phyloP scores from a whole-genome alignment of 2,113 vertebrate genomes.

The Syngnathus floridae region DNA sequence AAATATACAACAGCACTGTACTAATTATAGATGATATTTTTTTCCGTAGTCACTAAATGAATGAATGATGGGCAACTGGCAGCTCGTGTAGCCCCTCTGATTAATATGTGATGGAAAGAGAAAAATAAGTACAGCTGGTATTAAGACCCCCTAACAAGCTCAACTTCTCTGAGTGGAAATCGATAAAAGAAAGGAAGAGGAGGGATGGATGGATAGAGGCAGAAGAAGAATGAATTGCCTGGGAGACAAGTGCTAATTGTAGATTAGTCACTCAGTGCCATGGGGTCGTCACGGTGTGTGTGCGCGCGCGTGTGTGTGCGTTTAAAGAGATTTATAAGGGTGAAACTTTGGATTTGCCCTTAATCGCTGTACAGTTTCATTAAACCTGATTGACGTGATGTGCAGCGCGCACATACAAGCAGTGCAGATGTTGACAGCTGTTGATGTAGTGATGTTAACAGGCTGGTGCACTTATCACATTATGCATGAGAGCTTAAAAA shows the following conservation, averaged over 20 bases:
- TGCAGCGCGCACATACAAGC: slow-evolving; percentile 9
- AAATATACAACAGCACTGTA: background rate
- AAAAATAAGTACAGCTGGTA: background rate
- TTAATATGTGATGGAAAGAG: too few species aligned
- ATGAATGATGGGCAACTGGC: too few species aligned
- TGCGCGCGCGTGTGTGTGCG: background rate
- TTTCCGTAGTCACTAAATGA: too few species aligned
- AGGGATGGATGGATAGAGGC: background rate
- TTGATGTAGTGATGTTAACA: slow-evolving; percentile 4
- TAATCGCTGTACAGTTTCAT: slow-evolving; percentile 53
- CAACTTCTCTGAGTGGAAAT: slow-evolving; percentile 5
- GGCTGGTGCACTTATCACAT: background rate
- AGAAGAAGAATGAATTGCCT: slow-evolving; percentile 3
- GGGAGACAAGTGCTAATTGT: slow-evolving; percentile 49
- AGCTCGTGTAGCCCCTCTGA: too few species aligned
- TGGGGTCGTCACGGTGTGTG: slow-evolving; percentile 24
- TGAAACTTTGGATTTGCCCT: slow-evolving; percentile 33
- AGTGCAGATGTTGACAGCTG: slow-evolving; percentile 13
- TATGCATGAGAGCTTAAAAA: background rate
- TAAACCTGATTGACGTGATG: slow-evolving; percentile 44
- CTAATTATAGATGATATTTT: too few species aligned
- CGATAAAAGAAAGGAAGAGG: slow-evolving; percentile 14
- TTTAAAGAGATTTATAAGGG: background rate
- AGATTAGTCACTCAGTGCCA: slow-evolving; percentile 51
- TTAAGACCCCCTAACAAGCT: background rate